Conservation (phyloP, 2,888 invertebrate species). For the Drosophila maculinotata region DNA sequence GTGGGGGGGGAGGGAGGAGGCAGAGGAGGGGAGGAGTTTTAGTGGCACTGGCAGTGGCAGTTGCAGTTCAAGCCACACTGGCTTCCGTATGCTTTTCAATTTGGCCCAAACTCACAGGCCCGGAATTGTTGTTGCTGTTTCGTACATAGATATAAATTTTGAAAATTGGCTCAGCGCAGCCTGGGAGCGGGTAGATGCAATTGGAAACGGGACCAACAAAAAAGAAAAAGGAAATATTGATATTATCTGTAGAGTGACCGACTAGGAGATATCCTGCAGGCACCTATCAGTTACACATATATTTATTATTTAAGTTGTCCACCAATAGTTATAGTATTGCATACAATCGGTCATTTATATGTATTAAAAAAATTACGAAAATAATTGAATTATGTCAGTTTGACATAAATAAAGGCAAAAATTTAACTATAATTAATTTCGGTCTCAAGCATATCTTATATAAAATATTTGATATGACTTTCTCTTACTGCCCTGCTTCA, state of each 20-base stretch:
- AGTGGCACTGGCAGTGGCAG: background rate
- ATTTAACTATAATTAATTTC: too few species aligned
- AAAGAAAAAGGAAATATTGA: background rate
- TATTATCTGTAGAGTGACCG: background rate
- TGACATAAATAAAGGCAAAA: too few species aligned
- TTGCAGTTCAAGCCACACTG: slow-evolving; percentile 17
- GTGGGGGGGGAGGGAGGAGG: background rate
- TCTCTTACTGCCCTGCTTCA: too few species aligned
- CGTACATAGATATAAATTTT: slow-evolving; percentile 75
- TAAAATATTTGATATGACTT: too few species aligned
- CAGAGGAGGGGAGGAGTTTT: too few species aligned
- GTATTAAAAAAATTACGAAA: too few species aligned
- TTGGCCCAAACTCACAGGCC: slow-evolving; percentile 36
- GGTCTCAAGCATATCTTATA: too few species aligned
- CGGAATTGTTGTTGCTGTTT: slow-evolving; percentile 63
- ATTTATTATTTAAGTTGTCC: too few species aligned
- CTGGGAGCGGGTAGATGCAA: slow-evolving; percentile 49
- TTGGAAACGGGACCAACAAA: slow-evolving; percentile 48
- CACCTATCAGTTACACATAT: too few species aligned
- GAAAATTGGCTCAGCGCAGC: slow-evolving; percentile 69
- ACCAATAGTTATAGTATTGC: too few species aligned
- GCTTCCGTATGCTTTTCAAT: slow-evolving; percentile 60
- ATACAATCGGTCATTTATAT: too few species aligned
- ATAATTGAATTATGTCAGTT: too few species aligned
- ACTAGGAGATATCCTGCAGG: background rate